Evolutionary conservation across 1,140 invertebrate species (phyloP), one percentile per base, ranked within the genome.

Genomic region (Oscheius sp.): DNA sequence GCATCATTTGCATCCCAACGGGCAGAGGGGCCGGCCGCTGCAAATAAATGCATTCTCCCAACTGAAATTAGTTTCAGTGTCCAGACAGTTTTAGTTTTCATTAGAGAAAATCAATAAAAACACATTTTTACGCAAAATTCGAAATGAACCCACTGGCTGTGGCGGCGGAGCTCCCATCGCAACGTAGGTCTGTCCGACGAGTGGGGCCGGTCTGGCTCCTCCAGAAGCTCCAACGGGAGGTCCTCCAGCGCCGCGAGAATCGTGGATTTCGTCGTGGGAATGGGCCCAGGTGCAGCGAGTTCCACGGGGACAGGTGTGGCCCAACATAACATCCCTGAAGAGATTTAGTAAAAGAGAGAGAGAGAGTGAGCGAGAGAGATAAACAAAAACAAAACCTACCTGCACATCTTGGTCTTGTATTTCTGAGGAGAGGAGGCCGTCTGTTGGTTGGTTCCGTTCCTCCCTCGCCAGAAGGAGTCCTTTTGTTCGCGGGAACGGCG

Each of bases 341-440:
- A 73, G 18, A 15, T 73, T 45, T 34, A 38, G n/a, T n/a, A n/a
- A n/a, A n/a, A n/a, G n/a, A n/a, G n/a, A n/a, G n/a, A n/a, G n/a
- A n/a, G n/a, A n/a, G n/a, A n/a, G n/a, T n/a, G n/a, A n/a, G n/a
- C n/a, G n/a, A n/a, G n/a, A n/a, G n/a, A n/a, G n/a, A n/a, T n/a
- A n/a, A n/a, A n/a, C n/a, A n/a, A 23, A 7, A 68, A 15, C 20
- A 23, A 26, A 10, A 29, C 34, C 31, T 26, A 71, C 68, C 65
- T 71, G 79, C 93, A 96, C 89, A 94, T 90, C 79, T 91, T 92
- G 4, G 93, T 92, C 88, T 95, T 95, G 84, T 94, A 95, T 82
- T 92, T 13, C 4, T 45, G 26, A n/a, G 59, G 65, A 4, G 66
- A n/a, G 29, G 15, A 18, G 34, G n/a, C 38, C 26, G 7, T 23